These are phyloP conservation scores for Palaemon carinicauda DNA, from an alignment of 1,140 invertebrate species.

Conservation along the genomic window DNA sequence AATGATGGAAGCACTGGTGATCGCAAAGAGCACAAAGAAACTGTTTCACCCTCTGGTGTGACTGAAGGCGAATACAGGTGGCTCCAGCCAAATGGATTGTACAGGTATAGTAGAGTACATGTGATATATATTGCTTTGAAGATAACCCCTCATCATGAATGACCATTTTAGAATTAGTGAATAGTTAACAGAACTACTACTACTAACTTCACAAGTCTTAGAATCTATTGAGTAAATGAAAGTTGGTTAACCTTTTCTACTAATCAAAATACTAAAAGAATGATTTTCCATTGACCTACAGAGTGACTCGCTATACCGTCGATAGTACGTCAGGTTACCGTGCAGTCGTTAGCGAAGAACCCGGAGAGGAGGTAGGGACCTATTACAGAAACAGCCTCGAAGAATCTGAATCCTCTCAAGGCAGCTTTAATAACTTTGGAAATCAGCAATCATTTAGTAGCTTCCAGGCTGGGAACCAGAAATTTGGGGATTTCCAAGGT, in stretches of 20 bases:
- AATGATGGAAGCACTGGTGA: conserved; percentile 6
- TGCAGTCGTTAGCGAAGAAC: conserved; percentile 34
- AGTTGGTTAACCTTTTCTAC: no score
- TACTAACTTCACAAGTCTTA: no score
- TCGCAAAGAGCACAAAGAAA: conserved; percentile 43
- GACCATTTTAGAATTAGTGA: no score
- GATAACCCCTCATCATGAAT: background rate
- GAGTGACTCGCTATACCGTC: conserved; percentile 27
- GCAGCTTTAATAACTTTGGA: no score
- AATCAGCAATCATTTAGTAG: background rate
- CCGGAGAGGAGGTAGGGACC: conserved; percentile 16
- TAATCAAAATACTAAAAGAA: background rate
- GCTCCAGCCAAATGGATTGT: conserved; percentile 38
- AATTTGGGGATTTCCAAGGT: no score
- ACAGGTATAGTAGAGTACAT: background rate
- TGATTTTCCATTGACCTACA: background rate
- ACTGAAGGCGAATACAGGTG: conserved; percentile 49
- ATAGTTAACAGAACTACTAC: no score
- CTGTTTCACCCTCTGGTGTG: conserved; percentile 25
- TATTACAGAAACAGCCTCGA: conserved; percentile 35
- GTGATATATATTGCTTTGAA: background rate
- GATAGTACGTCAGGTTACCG: conserved; percentile 25
- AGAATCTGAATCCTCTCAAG: background rate
- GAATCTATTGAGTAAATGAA: no score
- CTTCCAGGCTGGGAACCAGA: background rate